Percentiles rank a stretch among this genome's conserved stretches.
Conservation (phyloP, 2,888 invertebrate species). For the Phymatocera aterrima region DNA sequence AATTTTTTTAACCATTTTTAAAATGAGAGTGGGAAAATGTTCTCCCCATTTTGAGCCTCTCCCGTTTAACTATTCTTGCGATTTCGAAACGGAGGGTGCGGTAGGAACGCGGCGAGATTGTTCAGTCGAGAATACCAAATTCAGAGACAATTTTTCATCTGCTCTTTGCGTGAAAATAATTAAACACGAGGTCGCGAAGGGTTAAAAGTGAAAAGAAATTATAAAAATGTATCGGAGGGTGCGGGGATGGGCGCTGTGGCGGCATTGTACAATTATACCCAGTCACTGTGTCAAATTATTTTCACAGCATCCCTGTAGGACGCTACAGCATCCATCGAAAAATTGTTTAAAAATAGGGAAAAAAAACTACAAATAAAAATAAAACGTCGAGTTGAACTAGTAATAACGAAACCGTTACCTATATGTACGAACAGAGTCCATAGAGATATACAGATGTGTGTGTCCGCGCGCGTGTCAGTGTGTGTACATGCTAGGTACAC, state of each 20-base stretch:
- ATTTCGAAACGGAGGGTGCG: too few species aligned
- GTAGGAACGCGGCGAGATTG: too few species aligned
- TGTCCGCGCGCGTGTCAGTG: not conserved
- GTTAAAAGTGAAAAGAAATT: not conserved
- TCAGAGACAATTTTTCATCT: too few species aligned
- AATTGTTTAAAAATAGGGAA: not conserved
- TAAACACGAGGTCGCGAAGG: not conserved
- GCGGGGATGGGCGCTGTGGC: not conserved
- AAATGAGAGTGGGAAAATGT: too few species aligned
- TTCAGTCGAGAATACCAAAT: too few species aligned
- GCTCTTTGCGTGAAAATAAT: not conserved
- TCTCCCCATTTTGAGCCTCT: too few species aligned
- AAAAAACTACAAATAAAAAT: too few species aligned
- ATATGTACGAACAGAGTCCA: too few species aligned
- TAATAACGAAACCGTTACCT: too few species aligned
- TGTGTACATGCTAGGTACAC: not conserved
- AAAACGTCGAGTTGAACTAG: too few species aligned
- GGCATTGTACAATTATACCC: constrained; percentile 2
- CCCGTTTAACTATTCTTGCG: too few species aligned
- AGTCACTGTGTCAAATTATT: constrained; percentile 5
- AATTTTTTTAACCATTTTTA: too few species aligned
- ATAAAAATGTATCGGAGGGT: not conserved
- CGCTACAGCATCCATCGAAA: not conserved
- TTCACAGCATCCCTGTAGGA: not conserved
- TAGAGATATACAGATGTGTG: not conserved